Base-by-base conservation (phyloP, 2,888 invertebrate genomes). In the Folsomia candida region DNA sequence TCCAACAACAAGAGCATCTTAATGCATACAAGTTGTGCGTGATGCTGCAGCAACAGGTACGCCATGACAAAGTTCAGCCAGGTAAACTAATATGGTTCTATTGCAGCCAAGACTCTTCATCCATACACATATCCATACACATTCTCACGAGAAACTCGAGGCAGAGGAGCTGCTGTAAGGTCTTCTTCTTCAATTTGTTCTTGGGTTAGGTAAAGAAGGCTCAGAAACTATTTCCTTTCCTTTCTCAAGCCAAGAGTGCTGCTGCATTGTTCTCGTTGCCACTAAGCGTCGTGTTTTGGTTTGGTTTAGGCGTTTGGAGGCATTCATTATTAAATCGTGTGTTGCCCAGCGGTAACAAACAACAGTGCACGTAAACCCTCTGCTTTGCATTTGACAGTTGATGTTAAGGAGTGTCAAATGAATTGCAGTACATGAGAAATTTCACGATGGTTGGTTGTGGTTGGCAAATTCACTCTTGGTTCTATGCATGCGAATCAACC, bases 371-470 rank as follows among this genome's bases (percentile, higher is more conserved):
- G n/a, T n/a, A n/a, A n/a, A n/a, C n/a, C n/a, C n/a, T n/a, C n/a
- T n/a, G n/a, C n/a, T n/a, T n/a, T n/a, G n/a, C n/a, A n/a, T 6
- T 54, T 54, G 54, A 14, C 18, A 6, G 18, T 54, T 54, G 54
- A 20, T 20, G 54, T n/a, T 54, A 6, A 54, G 54, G 54, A 54
- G 54, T 54, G 25, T n/a, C 60, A 24, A 26, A 4, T 26, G 26
- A 60, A 29, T 24, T 62, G 62, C 63, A 47, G 47, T 64, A 37
- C 47, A 64, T 64, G 47, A 47, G 28, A 64, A 64, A 64, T 51
- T 61, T 64, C 63, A 24, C 63, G 63, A 20, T 64, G 60, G 60
- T 60, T 26, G 24, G 60, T 60, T 22, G 60, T 60, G 4, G 20
- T 37, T 47, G 25, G 28, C 47, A 51, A 51, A 4, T 64, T 51